Conservation (phyloP, 2,113 vertebrate species). For the Numenius arquata region DNA sequence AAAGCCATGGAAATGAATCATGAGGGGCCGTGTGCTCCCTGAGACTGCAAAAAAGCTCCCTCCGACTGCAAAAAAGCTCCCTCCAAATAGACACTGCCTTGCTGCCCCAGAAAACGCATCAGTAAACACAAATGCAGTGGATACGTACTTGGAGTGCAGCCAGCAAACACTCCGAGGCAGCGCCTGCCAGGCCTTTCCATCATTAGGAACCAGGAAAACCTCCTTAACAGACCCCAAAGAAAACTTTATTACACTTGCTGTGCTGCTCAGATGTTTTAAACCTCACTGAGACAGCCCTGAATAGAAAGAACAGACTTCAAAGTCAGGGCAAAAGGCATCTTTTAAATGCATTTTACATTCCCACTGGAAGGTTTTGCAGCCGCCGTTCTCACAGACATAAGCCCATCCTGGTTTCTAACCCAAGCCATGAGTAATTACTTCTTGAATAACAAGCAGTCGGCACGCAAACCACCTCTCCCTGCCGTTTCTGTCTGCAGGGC, state of each 20-base stretch:
- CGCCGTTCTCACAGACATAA: not conserved
- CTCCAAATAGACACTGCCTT: not conserved
- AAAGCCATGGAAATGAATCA: conserved; percentile 25
- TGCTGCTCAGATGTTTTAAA: not conserved
- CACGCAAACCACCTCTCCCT: not conserved
- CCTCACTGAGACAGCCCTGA: not conserved
- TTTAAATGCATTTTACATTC: not conserved
- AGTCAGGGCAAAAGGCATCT: conserved; percentile 7
- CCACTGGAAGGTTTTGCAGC: not conserved
- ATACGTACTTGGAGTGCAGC: conserved; percentile 24
- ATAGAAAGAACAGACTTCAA: conserved; percentile 37
- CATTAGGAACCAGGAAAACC: conserved; percentile 10
- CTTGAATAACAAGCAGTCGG: not conserved
- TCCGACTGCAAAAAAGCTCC: not conserved
- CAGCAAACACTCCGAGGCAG: not conserved
- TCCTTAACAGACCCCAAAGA: not conserved
- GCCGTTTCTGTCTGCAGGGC: not conserved
- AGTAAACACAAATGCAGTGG: conserved; percentile 19
- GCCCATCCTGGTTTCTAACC: conserved; percentile 32
- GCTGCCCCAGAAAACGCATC: conserved; percentile 42
- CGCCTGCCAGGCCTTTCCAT: not conserved
- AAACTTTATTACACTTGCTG: not conserved
- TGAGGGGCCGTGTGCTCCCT: not conserved
- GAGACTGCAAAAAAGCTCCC: not conserved
- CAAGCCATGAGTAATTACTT: conserved; percentile 21